Conservation (phyloP, 92 coral and sea anemone species). For the Epizoanthus scotinus region DNA sequence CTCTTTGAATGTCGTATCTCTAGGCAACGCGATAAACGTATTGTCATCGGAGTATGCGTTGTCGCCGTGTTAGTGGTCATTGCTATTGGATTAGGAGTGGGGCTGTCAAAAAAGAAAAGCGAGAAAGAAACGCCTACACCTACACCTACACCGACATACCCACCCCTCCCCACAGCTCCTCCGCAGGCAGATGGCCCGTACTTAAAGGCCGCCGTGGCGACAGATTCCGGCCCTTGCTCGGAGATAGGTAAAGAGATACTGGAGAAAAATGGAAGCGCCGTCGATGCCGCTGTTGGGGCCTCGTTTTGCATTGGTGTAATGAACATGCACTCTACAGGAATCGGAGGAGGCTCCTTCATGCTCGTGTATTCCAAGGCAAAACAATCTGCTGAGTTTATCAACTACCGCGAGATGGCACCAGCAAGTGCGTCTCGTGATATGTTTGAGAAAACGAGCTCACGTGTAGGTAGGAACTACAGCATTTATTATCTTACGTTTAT, state of each 20-base stretch:
- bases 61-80: constrained; percentile 48
- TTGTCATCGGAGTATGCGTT: constrained; percentile 49
- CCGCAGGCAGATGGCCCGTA: constrained; percentile 70
- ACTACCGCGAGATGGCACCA: constrained; percentile 67
- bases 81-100: constrained; percentile 56
- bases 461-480: not conserved
- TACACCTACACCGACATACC: constrained; percentile 12
- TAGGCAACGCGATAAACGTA: constrained; percentile 49
- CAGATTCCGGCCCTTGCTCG: constrained; percentile 70
- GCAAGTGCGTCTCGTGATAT: constrained; percentile 46
- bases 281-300: constrained; percentile 61
- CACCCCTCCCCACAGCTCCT: constrained; percentile 54
- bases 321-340: constrained; percentile 68
- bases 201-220: constrained; percentile 65
- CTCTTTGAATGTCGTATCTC: not conserved
- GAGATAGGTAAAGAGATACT: constrained; percentile 58
- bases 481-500: too few relatives aligned
- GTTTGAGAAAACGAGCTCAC: constrained; percentile 21
- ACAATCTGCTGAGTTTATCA: constrained; percentile 51
- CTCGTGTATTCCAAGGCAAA: constrained; percentile 45
- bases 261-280: constrained; percentile 48
- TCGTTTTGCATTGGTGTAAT: constrained; percentile 60
- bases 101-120: constrained; percentile 14
- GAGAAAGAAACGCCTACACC: not conserved
- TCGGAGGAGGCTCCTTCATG: constrained; percentile 68